Conservation (phyloP, 2,113 vertebrate species). For the Tachysurus vachellii region DNA sequence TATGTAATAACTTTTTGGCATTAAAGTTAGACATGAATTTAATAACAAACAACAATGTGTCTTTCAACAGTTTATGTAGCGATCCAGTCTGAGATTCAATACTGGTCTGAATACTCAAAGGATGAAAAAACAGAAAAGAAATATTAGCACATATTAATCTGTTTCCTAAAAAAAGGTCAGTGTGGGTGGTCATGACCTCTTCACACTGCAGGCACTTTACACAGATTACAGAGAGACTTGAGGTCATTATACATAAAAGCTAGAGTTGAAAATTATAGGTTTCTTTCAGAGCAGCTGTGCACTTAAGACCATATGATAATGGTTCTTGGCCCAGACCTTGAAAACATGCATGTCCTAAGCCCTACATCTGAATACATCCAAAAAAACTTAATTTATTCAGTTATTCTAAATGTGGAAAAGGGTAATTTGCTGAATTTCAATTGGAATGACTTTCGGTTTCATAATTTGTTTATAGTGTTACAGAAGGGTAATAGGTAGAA, state of each 20-base stretch:
- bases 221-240: background rate
- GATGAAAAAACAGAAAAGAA: background rate
- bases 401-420: background rate
- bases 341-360: background rate
- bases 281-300: constrained; percentile 30
- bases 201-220: background rate
- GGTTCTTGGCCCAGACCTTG: constrained; percentile 7
- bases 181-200: constrained; percentile 13
- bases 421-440: background rate
- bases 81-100: background rate
- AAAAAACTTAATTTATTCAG: background rate
- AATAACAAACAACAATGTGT: constrained; percentile 4
- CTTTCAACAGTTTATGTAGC: background rate
- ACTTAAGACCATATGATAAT: constrained; percentile 29
- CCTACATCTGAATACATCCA: background rate
- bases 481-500: background rate
- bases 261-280: constrained; percentile 32
- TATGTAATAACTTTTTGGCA: background rate
- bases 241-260: constrained; percentile 23
- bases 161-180: background rate
- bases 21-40: background rate
- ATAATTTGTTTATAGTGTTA: background rate
- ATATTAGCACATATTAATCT: background rate
- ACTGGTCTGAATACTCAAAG: background rate
- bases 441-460: background rate